Evolutionary conservation across 1,140 invertebrate species (phyloP).

Genomic region (Lineus longissimus): DNA sequence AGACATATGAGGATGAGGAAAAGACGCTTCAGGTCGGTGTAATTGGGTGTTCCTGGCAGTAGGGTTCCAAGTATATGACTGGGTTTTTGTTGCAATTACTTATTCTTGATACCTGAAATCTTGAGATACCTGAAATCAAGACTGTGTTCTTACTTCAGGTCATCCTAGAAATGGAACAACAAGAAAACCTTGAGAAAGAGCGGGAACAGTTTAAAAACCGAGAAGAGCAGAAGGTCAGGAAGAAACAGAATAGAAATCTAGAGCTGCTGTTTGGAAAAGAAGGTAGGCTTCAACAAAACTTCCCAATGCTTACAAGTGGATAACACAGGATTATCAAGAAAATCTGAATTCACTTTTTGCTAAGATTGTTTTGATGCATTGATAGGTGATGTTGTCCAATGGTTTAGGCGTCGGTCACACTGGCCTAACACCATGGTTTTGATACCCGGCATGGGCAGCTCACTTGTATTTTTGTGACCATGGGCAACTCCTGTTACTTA

Average conservation of each 20-base stretch:
- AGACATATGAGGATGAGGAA: conserved; percentile 58
- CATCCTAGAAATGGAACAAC: conserved; percentile 52
- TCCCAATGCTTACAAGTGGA: conserved; percentile 7
- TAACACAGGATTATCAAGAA: conserved; percentile 1
- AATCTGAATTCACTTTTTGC: neutral
- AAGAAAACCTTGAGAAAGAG: conserved; percentile 30
- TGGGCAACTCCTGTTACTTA: no score
- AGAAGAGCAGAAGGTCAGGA: conserved; percentile 16
- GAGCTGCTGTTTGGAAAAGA: conserved; percentile 28
- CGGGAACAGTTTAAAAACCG: conserved; percentile 14
- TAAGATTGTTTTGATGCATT: no score
- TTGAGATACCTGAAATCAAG: no score
- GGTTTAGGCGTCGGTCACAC: no score
- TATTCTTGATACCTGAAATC: no score
- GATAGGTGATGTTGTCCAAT: no score
- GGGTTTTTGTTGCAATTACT: neutral
- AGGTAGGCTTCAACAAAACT: conserved; percentile 19
- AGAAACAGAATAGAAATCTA: conserved; percentile 11
- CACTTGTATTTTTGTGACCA: no score
- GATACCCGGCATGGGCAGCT: no score
- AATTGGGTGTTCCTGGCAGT: conserved; percentile 1
- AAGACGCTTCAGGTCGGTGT: conserved; percentile 42
- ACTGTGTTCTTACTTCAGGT: conserved; percentile 26
- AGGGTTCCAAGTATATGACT: neutral
- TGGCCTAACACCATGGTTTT: no score